These are phyloP conservation scores for Ooceraea biroi DNA, from an alignment of 1,140 invertebrate species.

Conservation along the genomic window DNA sequence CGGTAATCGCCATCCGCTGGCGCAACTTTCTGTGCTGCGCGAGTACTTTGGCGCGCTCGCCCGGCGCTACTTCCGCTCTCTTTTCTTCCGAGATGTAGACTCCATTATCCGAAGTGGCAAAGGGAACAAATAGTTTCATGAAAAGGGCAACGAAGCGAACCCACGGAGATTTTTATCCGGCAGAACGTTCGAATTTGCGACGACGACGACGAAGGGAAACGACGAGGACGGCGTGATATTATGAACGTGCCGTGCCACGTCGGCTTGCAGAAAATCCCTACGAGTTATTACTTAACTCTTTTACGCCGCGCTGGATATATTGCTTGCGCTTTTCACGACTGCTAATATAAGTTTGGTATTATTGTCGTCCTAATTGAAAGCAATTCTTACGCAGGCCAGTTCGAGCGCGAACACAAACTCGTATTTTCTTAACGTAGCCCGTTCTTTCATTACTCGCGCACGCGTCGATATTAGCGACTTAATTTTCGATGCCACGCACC, in stretches of 20 bases:
- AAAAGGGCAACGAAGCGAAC: constrained; percentile 57
- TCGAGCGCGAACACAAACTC: background rate
- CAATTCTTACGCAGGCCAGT: constrained; percentile 47
- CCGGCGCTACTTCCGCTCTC: constrained; percentile 36
- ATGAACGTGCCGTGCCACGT: constrained; percentile 19
- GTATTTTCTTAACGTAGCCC: constrained; percentile 8
- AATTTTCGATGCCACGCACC: background rate
- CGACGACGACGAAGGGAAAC: constrained; percentile 10
- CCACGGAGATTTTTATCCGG: constrained; percentile 46
- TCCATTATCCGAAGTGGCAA: constrained; percentile 63
- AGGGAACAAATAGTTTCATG: constrained; percentile 59
- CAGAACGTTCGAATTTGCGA: constrained; percentile 57
- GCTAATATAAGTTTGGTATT: constrained; percentile 53
- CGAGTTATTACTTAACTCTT: constrained; percentile 63
- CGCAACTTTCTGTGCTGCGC: constrained; percentile 60
- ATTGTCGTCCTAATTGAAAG: constrained; percentile 50
- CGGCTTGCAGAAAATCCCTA: constrained; percentile 36
- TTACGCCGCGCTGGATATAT: constrained; percentile 43
- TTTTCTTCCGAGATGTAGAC: constrained; percentile 59
- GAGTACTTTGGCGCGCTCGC: constrained; percentile 53
- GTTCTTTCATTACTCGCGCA: constrained; percentile 18
- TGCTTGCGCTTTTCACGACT: constrained; percentile 33
- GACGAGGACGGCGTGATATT: constrained; percentile 35
- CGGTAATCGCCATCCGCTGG: constrained; percentile 54
- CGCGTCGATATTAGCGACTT: background rate